These are phyloP conservation scores for Melanotaenia nigrans DNA, from an alignment of 2,797 vertebrate species.

Conservation along the genomic window DNA sequence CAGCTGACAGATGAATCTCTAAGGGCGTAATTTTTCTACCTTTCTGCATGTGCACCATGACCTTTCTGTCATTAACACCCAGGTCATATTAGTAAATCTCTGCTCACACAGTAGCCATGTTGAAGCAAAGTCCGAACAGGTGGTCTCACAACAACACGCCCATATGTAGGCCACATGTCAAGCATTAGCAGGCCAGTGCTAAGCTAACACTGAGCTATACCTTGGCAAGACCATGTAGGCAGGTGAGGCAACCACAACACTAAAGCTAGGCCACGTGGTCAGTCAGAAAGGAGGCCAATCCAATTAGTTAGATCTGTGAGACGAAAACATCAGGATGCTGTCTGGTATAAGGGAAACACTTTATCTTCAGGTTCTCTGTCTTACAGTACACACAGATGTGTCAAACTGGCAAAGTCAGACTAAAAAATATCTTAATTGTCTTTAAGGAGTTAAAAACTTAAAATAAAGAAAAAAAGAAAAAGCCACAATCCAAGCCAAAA, in stretches of 20 bases:
- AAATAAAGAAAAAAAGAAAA: not conserved
- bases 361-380: not conserved
- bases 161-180: slow-evolving; percentile 71
- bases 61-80: slow-evolving; percentile 53
- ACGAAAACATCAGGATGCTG: slow-evolving; percentile 59
- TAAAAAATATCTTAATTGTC: not conserved
- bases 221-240: slow-evolving; percentile 3
- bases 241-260: slow-evolving; percentile 57
- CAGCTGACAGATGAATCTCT: slow-evolving; percentile 30
- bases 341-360: slow-evolving; percentile 7
- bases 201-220: slow-evolving; percentile 15
- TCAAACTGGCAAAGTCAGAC: not conserved
- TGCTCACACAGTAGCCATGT: slow-evolving; percentile 18
- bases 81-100: slow-evolving; percentile 53
- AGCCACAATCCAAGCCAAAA: not conserved
- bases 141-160: slow-evolving; percentile 58
- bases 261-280: slow-evolving; percentile 64
- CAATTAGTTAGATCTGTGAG: slow-evolving; percentile 69
- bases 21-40: not conserved
- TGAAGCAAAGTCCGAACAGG: slow-evolving; percentile 64
- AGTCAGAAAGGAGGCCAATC: slow-evolving; percentile 76
- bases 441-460: not conserved
- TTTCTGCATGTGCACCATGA: slow-evolving; percentile 22
- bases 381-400: slow-evolving; percentile 24
- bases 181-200: slow-evolving; percentile 43